Evolutionary conservation across 1,140 invertebrate species (phyloP).

Genomic region (Pseudachorutes palmiensis): DNA sequence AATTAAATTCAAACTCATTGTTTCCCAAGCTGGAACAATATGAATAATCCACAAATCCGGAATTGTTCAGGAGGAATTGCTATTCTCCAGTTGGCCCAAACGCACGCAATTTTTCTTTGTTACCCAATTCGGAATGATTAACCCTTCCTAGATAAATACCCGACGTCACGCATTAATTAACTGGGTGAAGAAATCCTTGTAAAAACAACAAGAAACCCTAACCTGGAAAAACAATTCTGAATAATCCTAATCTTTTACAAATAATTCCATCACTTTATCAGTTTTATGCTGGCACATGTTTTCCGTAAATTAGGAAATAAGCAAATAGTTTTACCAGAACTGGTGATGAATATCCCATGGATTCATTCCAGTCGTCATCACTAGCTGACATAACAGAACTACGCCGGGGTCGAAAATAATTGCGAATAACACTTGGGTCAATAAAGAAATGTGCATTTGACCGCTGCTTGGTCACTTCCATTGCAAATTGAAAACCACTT

Average conservation of each 20-base stretch:
- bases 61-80: background rate
- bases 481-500: too few species aligned
- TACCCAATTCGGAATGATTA: too few species aligned
- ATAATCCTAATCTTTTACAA: too few species aligned
- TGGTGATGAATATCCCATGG: background rate
- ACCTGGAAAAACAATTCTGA: too few species aligned
- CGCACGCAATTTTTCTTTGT: too few species aligned
- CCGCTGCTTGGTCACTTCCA: too few species aligned
- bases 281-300: background rate
- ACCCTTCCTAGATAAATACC: too few species aligned
- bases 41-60: background rate
- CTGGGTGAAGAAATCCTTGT: too few species aligned
- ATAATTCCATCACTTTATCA: background rate
- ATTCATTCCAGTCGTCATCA: background rate
- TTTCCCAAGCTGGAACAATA: background rate
- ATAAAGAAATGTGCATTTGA: background rate
- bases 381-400: background rate
- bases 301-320: background rate
- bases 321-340: constrained; percentile 1
- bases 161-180: too few species aligned
- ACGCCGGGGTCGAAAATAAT: background rate
- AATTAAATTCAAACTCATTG: background rate
- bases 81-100: background rate
- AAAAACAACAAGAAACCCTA: too few species aligned
- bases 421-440: background rate